These are phyloP conservation scores for Ara ararauna DNA, from an alignment of 2,797 vertebrate genomes.

Conservation along the genomic window DNA sequence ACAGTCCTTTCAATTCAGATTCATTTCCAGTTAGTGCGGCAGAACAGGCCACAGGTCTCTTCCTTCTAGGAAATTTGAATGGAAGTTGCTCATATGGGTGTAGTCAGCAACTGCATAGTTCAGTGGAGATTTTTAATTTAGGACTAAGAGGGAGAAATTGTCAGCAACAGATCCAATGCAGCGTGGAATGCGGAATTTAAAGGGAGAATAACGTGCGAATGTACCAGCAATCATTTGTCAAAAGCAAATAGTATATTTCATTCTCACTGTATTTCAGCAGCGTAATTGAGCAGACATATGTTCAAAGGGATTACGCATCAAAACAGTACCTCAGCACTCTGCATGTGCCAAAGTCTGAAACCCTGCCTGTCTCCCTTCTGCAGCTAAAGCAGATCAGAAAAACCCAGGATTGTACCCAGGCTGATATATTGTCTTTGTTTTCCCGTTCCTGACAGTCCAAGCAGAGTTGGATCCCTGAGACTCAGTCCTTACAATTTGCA, in stretches of 20 bases:
- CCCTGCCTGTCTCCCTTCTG: background rate
- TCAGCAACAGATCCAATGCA: conserved; percentile 60
- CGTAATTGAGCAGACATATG: conserved; percentile 24
- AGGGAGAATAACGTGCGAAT: conserved; percentile 24
- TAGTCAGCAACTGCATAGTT: background rate
- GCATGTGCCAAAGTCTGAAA: background rate
- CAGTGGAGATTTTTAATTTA: conserved; percentile 69
- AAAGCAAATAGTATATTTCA: conserved; percentile 8
- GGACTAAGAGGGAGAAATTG: conserved; percentile 67
- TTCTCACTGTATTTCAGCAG: conserved; percentile 29
- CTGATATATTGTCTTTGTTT: conserved; percentile 13
- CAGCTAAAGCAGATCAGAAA: background rate
- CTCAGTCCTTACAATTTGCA: conserved; percentile 36
- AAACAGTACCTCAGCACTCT: conserved; percentile 8
- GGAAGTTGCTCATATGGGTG: background rate
- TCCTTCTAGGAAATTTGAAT: conserved; percentile 57
- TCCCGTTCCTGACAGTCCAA: background rate
- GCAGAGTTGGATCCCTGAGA: background rate
- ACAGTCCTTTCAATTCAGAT: conserved; percentile 39
- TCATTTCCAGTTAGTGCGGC: conserved; percentile 15
- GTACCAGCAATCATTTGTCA: conserved; percentile 27
- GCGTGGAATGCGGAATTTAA: conserved; percentile 20
- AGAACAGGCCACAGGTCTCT: background rate
- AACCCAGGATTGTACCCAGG: background rate
- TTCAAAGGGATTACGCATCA: background rate